A percentile compares a stretch with the other conserved stretches of the same genome.
Conservation (phyloP, 2,888 invertebrate species). For the Ophonus ardosiacus region DNA sequence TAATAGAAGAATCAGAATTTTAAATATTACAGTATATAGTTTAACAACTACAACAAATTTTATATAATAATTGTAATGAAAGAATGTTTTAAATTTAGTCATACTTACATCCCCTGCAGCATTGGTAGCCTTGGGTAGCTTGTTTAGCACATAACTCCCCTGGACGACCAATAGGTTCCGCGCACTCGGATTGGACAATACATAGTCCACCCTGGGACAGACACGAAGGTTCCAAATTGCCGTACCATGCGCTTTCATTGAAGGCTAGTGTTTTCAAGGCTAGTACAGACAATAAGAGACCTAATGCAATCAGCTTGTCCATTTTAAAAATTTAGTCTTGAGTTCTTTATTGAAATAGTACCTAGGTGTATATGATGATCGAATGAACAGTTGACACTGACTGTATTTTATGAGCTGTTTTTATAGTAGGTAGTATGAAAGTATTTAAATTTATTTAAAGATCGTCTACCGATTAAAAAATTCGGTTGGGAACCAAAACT, state of each 20-base stretch:
- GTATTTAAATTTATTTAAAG: too few species aligned
- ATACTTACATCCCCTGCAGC: constrained; percentile 40
- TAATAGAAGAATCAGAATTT: neutral
- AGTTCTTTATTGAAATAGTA: too few species aligned
- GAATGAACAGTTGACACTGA: too few species aligned
- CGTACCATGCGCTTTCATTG: neutral
- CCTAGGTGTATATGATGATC: too few species aligned
- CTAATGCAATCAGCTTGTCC: neutral
- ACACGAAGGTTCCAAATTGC: constrained; percentile 2
- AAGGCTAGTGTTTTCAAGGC: neutral
- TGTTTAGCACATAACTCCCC: constrained; percentile 31
- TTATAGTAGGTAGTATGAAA: too few species aligned
- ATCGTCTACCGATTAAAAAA: too few species aligned
- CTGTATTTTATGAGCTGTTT: too few species aligned
- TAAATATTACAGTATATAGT: neutral
- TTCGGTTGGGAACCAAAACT: too few species aligned
- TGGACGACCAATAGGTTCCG: neutral
- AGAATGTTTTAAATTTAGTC: neutral
- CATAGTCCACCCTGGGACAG: constrained; percentile 16
- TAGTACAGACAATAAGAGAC: neutral
- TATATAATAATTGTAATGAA: too few species aligned
- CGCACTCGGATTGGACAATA: neutral
- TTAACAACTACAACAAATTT: too few species aligned
- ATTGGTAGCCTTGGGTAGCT: constrained; percentile 39
- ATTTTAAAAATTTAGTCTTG: neutral